Evolutionary conservation across 2,888 invertebrate species (phyloP).

Genomic region (Apoda limacodes): DNA sequence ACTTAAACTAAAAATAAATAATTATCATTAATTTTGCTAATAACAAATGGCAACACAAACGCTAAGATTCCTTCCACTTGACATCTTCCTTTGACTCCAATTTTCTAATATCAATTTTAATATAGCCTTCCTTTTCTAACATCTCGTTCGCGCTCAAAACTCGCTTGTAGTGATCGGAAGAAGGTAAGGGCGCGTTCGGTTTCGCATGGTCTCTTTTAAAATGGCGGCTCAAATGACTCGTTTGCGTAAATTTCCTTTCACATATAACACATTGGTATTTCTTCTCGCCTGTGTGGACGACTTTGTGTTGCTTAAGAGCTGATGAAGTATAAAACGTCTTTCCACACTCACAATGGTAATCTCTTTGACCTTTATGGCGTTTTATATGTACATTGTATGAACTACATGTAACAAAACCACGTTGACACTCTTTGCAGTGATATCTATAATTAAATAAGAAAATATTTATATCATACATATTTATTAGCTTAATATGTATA

Average conservation of each 20-base stretch:
- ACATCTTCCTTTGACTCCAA: constrained; percentile 2
- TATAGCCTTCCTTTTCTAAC: too few species aligned
- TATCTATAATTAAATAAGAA: constrained; percentile 32
- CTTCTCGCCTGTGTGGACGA: constrained; percentile 58
- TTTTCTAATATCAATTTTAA: constrained; percentile 3
- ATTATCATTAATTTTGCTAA: too few species aligned
- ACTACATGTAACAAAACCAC: constrained; percentile 56
- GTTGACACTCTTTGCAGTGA: constrained; percentile 48
- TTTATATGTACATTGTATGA: constrained; percentile 55
- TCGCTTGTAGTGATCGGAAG: constrained; percentile 40
- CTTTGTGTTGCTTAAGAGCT: constrained; percentile 51
- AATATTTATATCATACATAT: too few species aligned
- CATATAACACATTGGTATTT: constrained; percentile 59
- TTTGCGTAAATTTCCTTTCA: constrained; percentile 54
- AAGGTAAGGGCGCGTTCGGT: constrained; percentile 40
- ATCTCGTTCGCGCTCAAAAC: too few species aligned
- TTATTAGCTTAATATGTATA: too few species aligned
- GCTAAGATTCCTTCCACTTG: constrained; percentile 7
- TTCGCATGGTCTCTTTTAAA: constrained; percentile 53
- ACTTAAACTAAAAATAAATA: too few species aligned
- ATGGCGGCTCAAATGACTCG: constrained; percentile 53
- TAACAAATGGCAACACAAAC: too few species aligned
- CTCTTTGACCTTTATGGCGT: constrained; percentile 54
- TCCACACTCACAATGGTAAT: constrained; percentile 58
- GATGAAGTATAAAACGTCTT: constrained; percentile 60